Base-by-base conservation (phyloP, 2,113 vertebrate species). In the Trematomus loennbergii region DNA sequence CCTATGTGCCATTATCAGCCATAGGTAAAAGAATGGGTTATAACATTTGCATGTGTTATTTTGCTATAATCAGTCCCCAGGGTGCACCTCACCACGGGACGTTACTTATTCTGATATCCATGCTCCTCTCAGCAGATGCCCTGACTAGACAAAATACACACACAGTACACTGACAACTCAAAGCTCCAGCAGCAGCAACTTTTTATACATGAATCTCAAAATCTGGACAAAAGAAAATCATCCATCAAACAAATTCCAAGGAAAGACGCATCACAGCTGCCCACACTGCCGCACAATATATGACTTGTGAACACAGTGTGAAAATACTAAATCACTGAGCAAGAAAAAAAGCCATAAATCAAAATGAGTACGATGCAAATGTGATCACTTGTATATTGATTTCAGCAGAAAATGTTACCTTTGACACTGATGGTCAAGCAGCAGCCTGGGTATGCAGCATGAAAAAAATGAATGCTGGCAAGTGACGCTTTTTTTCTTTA, bases 401-500 rank as follows among this genome's bases (percentile, higher is more conserved):
- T 81, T 77, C n/a, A 45, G 57, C 57, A 40, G 57, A 17, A 68
- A 67, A 69, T 57, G 59, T 65, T 62, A 78, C 78, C 88, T 86
- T 53, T 83, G 88, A 89, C 86, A 75, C 70, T 17, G 40, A 12
- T 5, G 73, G 65, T 43, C n/a, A 72, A 12, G 78, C 48, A 75
- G 71, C 89, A 92, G 89, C 87, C 88, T 89, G 80, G 22, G 60
- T 15, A 63, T 33, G 66, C n/a, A 25, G 43, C 25, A n/a, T 45
- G 15, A 75, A 60, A 80, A 60, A 78, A 36, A 58, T 17, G 17
- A 77, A 68, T 25, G 65, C 22, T 58, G 52, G 40, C 65, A 50
- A 59, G 5, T 0, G 65, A 74, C 46, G 72, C 12, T 57, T 68
- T 48, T 64, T 12, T 69, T 48, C 2, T 50, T 71, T 63, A 20